phyloP scores from a whole-genome alignment of 1,140 invertebrate genomes.

The Kradibia gibbosae region DNA sequence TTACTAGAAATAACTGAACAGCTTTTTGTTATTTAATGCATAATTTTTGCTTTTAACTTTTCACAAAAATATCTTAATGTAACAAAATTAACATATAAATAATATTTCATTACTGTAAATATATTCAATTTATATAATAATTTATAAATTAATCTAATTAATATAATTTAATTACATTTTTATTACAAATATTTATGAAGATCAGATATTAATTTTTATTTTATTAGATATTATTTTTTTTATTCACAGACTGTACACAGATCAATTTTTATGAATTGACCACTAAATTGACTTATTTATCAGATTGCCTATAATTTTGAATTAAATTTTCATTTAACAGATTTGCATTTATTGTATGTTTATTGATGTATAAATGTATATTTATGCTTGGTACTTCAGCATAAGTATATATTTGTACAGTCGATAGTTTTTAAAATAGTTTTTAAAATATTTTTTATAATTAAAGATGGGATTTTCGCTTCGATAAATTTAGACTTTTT shows the following conservation, averaged over 20 bases:
- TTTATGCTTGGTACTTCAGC: too few relatives aligned
- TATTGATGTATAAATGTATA: background rate
- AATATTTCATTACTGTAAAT: too few relatives aligned
- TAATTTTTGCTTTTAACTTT: too few relatives aligned
- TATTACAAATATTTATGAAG: background rate
- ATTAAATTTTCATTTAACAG: background rate
- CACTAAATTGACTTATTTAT: background rate
- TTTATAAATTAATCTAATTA: too few relatives aligned
- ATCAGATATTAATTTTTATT: background rate
- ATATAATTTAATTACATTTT: too few relatives aligned
- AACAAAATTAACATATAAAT: too few relatives aligned
- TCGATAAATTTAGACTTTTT: background rate
- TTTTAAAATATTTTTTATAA: background rate
- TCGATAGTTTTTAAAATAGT: background rate
- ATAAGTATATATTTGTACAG: background rate
- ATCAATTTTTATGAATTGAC: background rate
- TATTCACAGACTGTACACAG: constrained; percentile 10
- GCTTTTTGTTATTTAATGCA: too few relatives aligned
- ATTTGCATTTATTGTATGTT: background rate
- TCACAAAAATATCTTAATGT: too few relatives aligned
- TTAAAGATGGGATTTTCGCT: background rate
- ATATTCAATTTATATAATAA: too few relatives aligned
- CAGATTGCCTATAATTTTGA: background rate
- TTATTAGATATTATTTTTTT: background rate
- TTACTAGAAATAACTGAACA: too few relatives aligned